A percentile compares a stretch with the other conserved stretches of the same genome.
phyloP scores from a whole-genome alignment of 2,888 invertebrate genomes.

The Chaitophorus viminalis region DNA sequence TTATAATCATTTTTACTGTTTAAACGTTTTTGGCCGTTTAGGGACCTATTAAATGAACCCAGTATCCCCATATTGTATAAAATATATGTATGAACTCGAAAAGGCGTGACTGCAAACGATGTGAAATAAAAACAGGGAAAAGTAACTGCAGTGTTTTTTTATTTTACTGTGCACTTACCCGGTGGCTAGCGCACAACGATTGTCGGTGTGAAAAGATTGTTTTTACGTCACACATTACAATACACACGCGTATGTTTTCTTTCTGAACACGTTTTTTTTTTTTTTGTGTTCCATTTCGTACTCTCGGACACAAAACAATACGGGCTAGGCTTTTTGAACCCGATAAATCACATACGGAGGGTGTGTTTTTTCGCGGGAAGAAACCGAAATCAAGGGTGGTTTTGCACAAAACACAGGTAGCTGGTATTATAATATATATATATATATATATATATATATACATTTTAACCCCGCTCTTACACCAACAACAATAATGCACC shows the following conservation, averaged over 20 bases:
- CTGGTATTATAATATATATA: conserved; percentile 15
- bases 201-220: conserved; percentile 55
- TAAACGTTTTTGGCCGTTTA: conserved; percentile 50
- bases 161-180: conserved; percentile 47
- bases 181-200: conserved; percentile 7
- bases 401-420: conserved; percentile 60
- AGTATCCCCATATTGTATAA: conserved; percentile 7
- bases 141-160: conserved; percentile 39
- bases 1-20: conserved; percentile 41
- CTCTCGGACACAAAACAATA: conserved; percentile 44
- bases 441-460: conserved; percentile 6
- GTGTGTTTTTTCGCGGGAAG: conserved; percentile 59
- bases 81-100: conserved; percentile 28
- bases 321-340: conserved; percentile 38
- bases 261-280: conserved; percentile 18
- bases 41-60: conserved; percentile 35
- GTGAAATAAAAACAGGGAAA: conserved; percentile 59
- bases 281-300: conserved; percentile 13
- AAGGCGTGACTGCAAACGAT: conserved; percentile 57
- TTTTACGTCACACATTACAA: conserved; percentile 51
- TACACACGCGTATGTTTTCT: conserved; percentile 43
- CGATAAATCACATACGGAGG: conserved; percentile 56
- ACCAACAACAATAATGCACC: conserved; percentile 47
- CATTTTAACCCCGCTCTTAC: conserved; percentile 41
- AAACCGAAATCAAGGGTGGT: conserved; percentile 58